These are phyloP conservation scores for Trochalopteron elliotii DNA, from an alignment of 2,113 vertebrate genomes.

Conservation along the genomic window DNA sequence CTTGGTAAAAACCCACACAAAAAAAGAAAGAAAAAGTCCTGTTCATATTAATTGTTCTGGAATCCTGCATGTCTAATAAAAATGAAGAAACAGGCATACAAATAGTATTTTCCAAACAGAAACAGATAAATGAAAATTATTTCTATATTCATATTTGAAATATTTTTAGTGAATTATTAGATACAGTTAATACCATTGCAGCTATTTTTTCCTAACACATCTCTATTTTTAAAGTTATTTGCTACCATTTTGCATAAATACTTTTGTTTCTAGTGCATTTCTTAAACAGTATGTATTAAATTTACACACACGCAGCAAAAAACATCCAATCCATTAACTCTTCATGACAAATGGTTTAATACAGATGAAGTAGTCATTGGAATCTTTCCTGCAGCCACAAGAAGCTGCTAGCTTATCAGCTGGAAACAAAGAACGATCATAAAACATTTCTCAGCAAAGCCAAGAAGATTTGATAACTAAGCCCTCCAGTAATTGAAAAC, in stretches of 20 bases:
- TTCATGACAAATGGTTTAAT: conserved; percentile 42
- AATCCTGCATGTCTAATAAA: neutral
- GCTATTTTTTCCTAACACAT: neutral
- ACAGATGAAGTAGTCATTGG: conserved; percentile 31
- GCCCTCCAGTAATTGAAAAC: conserved; percentile 45
- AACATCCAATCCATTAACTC: neutral
- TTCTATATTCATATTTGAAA: neutral
- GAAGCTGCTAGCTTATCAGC: conserved; percentile 32
- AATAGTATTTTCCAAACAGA: neutral
- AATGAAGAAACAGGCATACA: neutral
- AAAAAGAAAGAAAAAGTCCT: neutral
- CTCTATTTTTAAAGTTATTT: neutral
- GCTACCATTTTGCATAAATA: neutral
- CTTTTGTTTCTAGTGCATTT: neutral
- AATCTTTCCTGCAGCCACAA: conserved; percentile 42
- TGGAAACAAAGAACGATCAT: conserved; percentile 27
- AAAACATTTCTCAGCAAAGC: conserved; percentile 35
- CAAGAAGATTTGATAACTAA: conserved; percentile 35
- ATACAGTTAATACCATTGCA: neutral
- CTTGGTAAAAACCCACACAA: neutral
- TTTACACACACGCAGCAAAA: neutral
- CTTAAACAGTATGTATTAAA: neutral
- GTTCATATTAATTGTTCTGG: neutral
- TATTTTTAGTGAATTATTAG: neutral
- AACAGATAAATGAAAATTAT: neutral